A percentile compares a stretch with the other conserved stretches of the same genome.
Conservation (phyloP, 2,113 vertebrate genomes). For the Epinephelus fuscoguttatus region DNA sequence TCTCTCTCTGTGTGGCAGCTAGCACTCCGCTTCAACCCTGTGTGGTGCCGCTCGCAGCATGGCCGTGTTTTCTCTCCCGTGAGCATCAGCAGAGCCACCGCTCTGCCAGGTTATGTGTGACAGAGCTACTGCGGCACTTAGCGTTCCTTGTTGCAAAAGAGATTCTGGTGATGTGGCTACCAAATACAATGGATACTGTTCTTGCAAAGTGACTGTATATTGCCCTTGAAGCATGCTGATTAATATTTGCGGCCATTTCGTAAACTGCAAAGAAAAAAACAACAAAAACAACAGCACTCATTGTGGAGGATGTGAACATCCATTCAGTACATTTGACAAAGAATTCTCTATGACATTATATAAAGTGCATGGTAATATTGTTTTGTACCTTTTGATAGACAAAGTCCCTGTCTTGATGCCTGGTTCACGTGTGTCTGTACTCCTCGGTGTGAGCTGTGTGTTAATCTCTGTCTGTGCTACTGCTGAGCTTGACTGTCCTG, state of each 20-base stretch:
- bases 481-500: slow-evolving; percentile 63
- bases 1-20: slow-evolving; percentile 78
- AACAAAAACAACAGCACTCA: slow-evolving; percentile 26
- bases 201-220: slow-evolving; percentile 74
- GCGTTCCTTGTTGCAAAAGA: slow-evolving; percentile 68
- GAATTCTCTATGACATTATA: slow-evolving; percentile 47
- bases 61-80: slow-evolving; percentile 32
- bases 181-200: slow-evolving; percentile 70
- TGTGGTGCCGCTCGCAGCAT: slow-evolving; percentile 60
- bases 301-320: slow-evolving; percentile 51
- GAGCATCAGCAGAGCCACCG: slow-evolving; percentile 41
- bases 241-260: slow-evolving; percentile 57
- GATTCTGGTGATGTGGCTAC: slow-evolving; percentile 76
- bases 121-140: slow-evolving; percentile 52
- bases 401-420: slow-evolving; percentile 59
- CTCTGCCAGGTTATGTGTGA: slow-evolving; percentile 24
- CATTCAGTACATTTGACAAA: slow-evolving; percentile 47
- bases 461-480: slow-evolving; percentile 55
- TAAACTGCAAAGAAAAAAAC: slow-evolving; percentile 25
- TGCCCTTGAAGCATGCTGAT: slow-evolving; percentile 80
- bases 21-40: slow-evolving; percentile 64
- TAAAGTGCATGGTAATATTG: slow-evolving; percentile 76
- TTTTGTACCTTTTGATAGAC: slow-evolving; percentile 71
- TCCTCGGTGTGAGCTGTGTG: slow-evolving; percentile 62
- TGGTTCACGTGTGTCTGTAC: slow-evolving; percentile 66